These are phyloP conservation scores for Drosophila parabipectinata DNA, from an alignment of 1,140 invertebrate species.

Conservation along the genomic window DNA sequence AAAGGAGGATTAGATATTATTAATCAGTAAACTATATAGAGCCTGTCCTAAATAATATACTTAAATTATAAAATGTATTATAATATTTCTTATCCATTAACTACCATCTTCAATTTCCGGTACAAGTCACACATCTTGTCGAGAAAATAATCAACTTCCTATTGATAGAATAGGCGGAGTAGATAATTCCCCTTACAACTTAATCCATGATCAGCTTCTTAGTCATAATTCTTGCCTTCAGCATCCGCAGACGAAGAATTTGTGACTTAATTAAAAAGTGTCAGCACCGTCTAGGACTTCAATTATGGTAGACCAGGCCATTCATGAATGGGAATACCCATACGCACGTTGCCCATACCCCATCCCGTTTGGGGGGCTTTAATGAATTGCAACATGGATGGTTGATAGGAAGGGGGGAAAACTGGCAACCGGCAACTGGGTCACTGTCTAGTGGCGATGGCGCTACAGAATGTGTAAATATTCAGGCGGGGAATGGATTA, in stretches of 20 bases:
- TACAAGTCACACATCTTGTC: no score
- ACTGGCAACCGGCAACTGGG: conserved; percentile 47
- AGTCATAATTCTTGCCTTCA: conserved; percentile 2
- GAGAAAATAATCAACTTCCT: neutral
- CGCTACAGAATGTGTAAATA: conserved; percentile 51
- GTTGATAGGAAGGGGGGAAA: neutral
- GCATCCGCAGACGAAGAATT: conserved; percentile 31
- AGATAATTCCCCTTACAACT: neutral
- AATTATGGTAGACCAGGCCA: conserved; percentile 47
- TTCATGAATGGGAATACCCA: conserved; percentile 60
- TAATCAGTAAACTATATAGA: no score
- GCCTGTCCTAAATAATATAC: no score
- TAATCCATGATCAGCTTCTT: neutral
- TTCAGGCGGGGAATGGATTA: conserved; percentile 14
- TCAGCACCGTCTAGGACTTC: conserved; percentile 64
- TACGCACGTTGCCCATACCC: conserved; percentile 11
- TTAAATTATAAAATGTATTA: no score
- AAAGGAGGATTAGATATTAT: no score
- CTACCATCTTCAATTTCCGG: no score
- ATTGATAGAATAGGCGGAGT: neutral
- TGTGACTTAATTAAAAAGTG: conserved; percentile 69
- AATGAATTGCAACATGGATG: conserved; percentile 44
- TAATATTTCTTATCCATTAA: no score
- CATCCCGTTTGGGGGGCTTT: conserved; percentile 26
- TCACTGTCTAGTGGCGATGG: conserved; percentile 45